phyloP scores from a whole-genome alignment of 2,797 vertebrate genomes.

The Diglossa cyanea region DNA sequence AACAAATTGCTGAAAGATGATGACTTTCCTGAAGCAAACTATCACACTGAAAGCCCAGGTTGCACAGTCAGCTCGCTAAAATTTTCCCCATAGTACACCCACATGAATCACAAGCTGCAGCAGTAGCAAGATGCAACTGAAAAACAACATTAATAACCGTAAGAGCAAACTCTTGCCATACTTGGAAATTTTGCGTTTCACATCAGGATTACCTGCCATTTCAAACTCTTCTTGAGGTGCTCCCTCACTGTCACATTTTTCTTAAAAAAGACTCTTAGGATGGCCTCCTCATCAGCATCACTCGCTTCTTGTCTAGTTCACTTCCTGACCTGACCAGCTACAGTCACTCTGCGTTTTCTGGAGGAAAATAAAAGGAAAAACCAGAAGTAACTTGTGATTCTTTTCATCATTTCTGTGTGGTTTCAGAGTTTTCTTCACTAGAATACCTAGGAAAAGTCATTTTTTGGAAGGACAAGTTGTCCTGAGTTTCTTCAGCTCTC shows the following conservation, averaged over 20 bases:
- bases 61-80: neutral
- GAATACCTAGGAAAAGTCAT: neutral
- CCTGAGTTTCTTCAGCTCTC: neutral
- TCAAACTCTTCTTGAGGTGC: neutral
- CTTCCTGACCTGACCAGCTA: neutral
- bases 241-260: neutral
- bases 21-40: neutral
- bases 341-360: neutral
- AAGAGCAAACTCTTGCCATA: neutral
- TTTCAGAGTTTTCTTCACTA: neutral
- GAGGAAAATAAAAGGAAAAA: fast-evolving
- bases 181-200: neutral
- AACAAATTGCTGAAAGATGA: neutral
- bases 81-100: neutral
- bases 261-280: neutral
- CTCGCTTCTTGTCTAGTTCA: neutral
- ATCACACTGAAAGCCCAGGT: neutral
- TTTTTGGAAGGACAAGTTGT: neutral
- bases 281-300: neutral
- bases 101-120: neutral
- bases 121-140: neutral
- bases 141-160: neutral
- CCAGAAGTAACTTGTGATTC: neutral
- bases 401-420: neutral
- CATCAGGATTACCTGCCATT: neutral